Evolutionary conservation across 2,888 invertebrate genomes (phyloP).

Genomic region (Itoplectis maculator): DNA sequence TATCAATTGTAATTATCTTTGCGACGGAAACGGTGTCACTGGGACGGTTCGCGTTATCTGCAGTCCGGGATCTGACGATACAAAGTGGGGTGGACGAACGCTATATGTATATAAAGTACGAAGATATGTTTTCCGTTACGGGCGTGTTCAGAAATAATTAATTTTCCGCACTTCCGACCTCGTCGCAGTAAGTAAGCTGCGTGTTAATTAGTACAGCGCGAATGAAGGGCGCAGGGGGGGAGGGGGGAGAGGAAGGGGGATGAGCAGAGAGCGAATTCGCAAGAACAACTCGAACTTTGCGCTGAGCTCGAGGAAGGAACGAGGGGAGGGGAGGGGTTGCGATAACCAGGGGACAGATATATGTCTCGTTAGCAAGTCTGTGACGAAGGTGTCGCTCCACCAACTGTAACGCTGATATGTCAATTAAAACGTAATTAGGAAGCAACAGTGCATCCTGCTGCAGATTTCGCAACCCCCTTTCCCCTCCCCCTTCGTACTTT

Average conservation of each 20-base stretch:
- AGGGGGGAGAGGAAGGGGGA: too few relatives aligned
- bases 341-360: background rate
- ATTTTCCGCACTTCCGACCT: conserved; percentile 56
- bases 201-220: conserved; percentile 57
- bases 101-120: background rate
- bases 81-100: background rate
- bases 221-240: background rate
- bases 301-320: conserved; percentile 33
- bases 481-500: background rate
- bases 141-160: conserved; percentile 56
- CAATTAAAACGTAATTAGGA: conserved; percentile 13
- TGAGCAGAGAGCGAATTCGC: conserved; percentile 35
- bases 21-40: background rate
- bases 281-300: conserved; percentile 58
- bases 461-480: too few relatives aligned
- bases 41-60: background rate
- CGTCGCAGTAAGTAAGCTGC: conserved; percentile 49
- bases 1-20: background rate
- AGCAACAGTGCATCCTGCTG: background rate
- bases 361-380: conserved; percentile 30
- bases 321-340: background rate
- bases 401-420: conserved; percentile 5
- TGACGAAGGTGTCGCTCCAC: conserved; percentile 21
- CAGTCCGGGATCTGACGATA: conserved; percentile 28
- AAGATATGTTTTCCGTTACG: conserved; percentile 49